Conservation (phyloP, 2,888 invertebrate species). For the Hypomecis atomaria region DNA sequence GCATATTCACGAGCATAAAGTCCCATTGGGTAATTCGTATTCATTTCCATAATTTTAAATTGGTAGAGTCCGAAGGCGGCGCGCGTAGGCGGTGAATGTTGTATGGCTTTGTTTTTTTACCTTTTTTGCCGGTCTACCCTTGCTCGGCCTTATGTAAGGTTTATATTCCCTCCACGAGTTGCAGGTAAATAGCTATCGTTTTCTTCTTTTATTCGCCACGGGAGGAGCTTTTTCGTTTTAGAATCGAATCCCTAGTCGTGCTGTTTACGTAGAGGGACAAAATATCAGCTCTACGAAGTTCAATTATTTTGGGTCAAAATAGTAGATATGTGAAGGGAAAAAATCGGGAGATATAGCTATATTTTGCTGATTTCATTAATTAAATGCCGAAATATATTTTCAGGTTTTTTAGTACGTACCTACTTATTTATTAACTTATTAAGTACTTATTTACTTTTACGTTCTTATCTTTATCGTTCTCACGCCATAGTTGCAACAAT, state of each 20-base stretch:
- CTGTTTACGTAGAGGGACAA: slow-evolving; percentile 13
- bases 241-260: slow-evolving; percentile 21
- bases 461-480: no score
- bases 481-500: no score
- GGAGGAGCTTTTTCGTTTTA: slow-evolving; percentile 55
- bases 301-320: no score
- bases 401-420: no score
- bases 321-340: no score
- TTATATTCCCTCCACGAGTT: slow-evolving; percentile 61
- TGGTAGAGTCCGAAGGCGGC: slow-evolving; percentile 50
- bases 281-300: neutral
- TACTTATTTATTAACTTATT: no score
- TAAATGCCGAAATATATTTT: no score
- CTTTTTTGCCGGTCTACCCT: slow-evolving; percentile 79
- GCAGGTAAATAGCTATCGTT: slow-evolving; percentile 75
- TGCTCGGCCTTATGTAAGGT: slow-evolving; percentile 66
- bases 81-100: slow-evolving; percentile 69
- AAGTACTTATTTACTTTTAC: no score
- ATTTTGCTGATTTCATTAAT: no score
- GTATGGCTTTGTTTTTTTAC: slow-evolving; percentile 62
- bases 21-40: slow-evolving; percentile 33
- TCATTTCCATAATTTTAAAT: slow-evolving; percentile 45
- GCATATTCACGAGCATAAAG: slow-evolving; percentile 27
- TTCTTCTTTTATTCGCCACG: slow-evolving; percentile 69
- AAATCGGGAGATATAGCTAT: no score